A percentile compares a stretch with the other conserved stretches of the same genome.
Conservation (phyloP, 2,113 vertebrate species). For the Chelonoidis abingdonii region DNA sequence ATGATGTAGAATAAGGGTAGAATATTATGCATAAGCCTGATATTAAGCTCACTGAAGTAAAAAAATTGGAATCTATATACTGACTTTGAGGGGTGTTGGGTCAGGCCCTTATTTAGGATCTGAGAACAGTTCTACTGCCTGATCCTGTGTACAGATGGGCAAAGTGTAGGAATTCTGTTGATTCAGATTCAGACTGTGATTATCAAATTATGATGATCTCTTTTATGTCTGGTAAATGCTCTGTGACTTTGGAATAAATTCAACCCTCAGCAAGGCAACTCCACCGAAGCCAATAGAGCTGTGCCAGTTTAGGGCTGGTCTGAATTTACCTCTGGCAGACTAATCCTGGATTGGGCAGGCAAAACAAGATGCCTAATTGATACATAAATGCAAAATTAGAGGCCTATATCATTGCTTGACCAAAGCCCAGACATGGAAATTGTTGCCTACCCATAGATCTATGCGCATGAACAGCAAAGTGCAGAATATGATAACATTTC, state of each 20-base stretch:
- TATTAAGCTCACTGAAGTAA: not conserved
- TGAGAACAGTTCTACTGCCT: not conserved
- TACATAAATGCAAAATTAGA: not conserved
- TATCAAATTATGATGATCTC: not conserved
- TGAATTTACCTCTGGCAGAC: not conserved
- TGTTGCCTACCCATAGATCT: not conserved
- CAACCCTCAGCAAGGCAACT: not conserved
- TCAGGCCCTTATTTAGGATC: conserved; percentile 38
- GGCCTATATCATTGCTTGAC: not conserved
- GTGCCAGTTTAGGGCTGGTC: not conserved
- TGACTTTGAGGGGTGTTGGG: conserved; percentile 20
- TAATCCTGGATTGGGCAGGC: not conserved
- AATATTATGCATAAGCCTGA: not conserved
- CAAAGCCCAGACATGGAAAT: not conserved
- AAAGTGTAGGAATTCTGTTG: not conserved
- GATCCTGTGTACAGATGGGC: not conserved
- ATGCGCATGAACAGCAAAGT: not conserved
- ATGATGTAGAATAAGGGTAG: conserved; percentile 4
- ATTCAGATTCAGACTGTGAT: not conserved
- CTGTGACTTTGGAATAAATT: not conserved
- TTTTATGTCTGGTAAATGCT: conserved; percentile 26
- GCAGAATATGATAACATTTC: not conserved
- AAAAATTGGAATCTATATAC: not conserved
- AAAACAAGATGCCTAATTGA: not conserved
- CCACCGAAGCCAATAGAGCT: not conserved